phyloP scores from a whole-genome alignment of 2,888 invertebrate genomes.

The Byasa hedistus region DNA sequence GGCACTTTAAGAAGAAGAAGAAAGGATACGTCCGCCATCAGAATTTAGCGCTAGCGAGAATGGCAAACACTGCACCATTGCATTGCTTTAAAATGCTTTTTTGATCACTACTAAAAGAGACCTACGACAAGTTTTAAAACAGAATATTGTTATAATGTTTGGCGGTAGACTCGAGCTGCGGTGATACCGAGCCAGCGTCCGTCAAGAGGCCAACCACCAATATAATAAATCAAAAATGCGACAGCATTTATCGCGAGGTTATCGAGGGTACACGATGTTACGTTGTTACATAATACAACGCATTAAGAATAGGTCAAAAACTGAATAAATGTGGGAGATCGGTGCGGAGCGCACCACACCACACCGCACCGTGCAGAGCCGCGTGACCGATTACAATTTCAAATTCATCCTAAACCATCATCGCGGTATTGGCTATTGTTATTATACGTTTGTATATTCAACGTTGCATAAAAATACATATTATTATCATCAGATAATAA shows the following conservation, averaged over 20 bases:
- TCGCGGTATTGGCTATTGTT: not conserved
- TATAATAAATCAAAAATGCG: too few relatives aligned
- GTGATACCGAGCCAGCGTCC: too few relatives aligned
- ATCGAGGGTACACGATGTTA: constrained; percentile 1
- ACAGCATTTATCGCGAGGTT: not conserved
- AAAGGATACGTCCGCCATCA: too few relatives aligned
- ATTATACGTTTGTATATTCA: constrained; percentile 8
- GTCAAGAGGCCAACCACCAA: too few relatives aligned
- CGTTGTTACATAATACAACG: constrained; percentile 22
- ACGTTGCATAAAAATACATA: not conserved
- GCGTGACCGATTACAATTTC: constrained; percentile 48
- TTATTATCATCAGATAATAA: not conserved
- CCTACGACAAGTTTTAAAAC: too few relatives aligned
- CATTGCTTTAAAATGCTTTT: too few relatives aligned
- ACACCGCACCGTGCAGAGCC: constrained; percentile 40
- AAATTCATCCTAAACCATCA: constrained; percentile 35
- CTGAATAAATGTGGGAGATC: constrained; percentile 40
- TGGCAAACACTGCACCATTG: too few relatives aligned
- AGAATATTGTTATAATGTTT: too few relatives aligned
- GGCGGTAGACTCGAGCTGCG: too few relatives aligned
- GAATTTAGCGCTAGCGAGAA: too few relatives aligned
- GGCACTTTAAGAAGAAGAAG: too few relatives aligned
- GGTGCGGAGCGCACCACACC: constrained; percentile 38
- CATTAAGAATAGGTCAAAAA: constrained; percentile 41
- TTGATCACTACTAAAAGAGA: too few relatives aligned